These are phyloP conservation scores for Drosophila nikananu DNA, from an alignment of 1,140 invertebrate genomes.

Conservation along the genomic window DNA sequence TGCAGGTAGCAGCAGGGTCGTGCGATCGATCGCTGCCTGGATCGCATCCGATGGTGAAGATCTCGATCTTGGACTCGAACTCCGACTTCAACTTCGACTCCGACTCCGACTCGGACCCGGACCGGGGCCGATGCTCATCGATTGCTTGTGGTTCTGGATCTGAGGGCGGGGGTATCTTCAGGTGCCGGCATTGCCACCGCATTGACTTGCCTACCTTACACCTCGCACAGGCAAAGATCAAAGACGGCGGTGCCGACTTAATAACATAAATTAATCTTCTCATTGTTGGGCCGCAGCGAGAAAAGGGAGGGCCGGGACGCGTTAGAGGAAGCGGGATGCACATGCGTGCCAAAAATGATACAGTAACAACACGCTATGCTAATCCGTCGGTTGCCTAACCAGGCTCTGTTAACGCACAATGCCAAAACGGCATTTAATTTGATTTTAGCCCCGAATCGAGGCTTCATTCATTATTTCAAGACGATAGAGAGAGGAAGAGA, in stretches of 20 bases:
- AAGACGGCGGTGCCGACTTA: slow-evolving; percentile 77
- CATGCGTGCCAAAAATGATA: slow-evolving; percentile 76
- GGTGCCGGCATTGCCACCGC: slow-evolving; percentile 79
- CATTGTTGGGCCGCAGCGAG: slow-evolving; percentile 63
- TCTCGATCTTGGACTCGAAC: slow-evolving; percentile 27
- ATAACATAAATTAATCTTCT: slow-evolving; percentile 85
- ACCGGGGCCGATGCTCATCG: slow-evolving; percentile 43
- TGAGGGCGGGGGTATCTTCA: slow-evolving; percentile 37
- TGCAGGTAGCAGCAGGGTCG: slow-evolving; percentile 54
- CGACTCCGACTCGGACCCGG: not conserved
- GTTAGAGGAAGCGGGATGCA: slow-evolving; percentile 28
- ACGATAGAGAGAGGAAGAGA: not conserved
- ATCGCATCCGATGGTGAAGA: slow-evolving; percentile 32
- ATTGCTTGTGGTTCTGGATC: slow-evolving; percentile 43
- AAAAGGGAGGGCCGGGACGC: slow-evolving; percentile 1
- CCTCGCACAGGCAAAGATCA: slow-evolving; percentile 75
- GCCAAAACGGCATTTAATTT: slow-evolving; percentile 70
- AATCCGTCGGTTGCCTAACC: slow-evolving; percentile 63
- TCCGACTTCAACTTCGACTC: not conserved
- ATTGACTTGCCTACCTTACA: slow-evolving; percentile 84
- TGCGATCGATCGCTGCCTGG: slow-evolving; percentile 44
- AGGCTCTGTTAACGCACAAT: slow-evolving; percentile 69
- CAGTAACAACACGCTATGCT: slow-evolving; percentile 58
- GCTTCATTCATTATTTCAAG: slow-evolving; percentile 77
- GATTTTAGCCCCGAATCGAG: slow-evolving; percentile 55